Percentiles rank a stretch among this genome's conserved stretches.
Evolutionary conservation across 2,888 invertebrate species (phyloP).

Genomic region (Myopa tessellatipennis): DNA sequence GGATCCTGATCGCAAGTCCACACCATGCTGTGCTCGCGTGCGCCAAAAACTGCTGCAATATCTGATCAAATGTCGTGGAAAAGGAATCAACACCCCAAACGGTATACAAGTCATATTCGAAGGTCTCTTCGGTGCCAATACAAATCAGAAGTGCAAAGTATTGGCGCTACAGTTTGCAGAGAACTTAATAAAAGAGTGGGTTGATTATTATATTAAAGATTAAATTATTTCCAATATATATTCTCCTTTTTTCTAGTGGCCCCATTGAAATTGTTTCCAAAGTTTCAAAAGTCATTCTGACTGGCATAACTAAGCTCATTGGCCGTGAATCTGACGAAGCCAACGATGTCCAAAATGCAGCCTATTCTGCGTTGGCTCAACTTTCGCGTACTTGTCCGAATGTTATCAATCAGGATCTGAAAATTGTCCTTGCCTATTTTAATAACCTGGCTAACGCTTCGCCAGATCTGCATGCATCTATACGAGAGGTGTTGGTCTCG

Average conservation of each 20-base stretch:
- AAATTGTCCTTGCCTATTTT: conserved; percentile 65
- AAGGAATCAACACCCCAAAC: conserved; percentile 80
- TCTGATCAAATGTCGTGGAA: conserved; percentile 78
- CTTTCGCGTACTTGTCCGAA: conserved; percentile 71
- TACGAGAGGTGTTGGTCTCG: conserved; percentile 77
- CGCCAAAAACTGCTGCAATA: conserved; percentile 87
- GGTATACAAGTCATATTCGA: conserved; percentile 92
- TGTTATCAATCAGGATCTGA: conserved; percentile 77
- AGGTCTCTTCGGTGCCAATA: conserved; percentile 84
- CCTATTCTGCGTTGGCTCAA: conserved; percentile 66
- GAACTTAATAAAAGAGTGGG: conserved; percentile 84
- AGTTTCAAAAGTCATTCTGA: conserved; percentile 64
- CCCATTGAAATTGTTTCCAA: conserved; percentile 64
- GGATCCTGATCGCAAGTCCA: conserved; percentile 77
- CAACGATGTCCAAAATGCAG: conserved; percentile 69
- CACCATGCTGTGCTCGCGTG: conserved; percentile 84
- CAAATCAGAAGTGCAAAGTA: conserved; percentile 84
- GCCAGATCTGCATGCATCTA: conserved; percentile 73
- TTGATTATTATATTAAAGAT: conserved; percentile 48
- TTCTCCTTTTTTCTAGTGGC: conserved; percentile 53
- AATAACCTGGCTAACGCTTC: conserved; percentile 63
- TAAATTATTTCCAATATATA: not conserved
- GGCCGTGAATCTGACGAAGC: conserved; percentile 63
- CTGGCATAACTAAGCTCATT: conserved; percentile 65
- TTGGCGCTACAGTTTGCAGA: conserved; percentile 84